Conservation (phyloP, 2,888 invertebrate genomes). For the Lutraria lutraria region DNA sequence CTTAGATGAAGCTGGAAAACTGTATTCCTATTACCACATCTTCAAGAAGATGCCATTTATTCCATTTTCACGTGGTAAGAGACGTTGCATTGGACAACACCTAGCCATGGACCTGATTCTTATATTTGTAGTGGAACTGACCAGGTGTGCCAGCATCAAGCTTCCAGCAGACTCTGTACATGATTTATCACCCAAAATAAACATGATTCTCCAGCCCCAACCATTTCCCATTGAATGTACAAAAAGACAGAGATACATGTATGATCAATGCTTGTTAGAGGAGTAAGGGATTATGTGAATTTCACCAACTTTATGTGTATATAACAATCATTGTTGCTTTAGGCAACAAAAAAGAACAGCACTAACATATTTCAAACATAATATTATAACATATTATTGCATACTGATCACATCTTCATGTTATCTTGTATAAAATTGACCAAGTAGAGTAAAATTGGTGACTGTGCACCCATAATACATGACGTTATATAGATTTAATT, state of each 20-base stretch:
- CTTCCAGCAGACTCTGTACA: slow-evolving; percentile 48
- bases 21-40: slow-evolving; percentile 50
- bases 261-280: neutral
- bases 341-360: no score
- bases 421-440: no score
- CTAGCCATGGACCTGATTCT: slow-evolving; percentile 65
- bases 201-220: slow-evolving; percentile 48
- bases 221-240: slow-evolving; percentile 38
- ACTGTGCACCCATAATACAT: no score
- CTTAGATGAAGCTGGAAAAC: slow-evolving; percentile 65
- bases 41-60: slow-evolving; percentile 66
- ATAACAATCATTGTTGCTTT: no score
- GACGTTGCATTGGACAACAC: slow-evolving; percentile 71
- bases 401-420: no score
- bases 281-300: no score
- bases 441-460: no score
- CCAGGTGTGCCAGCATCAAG: slow-evolving; percentile 44
- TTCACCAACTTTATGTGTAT: no score
- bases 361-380: no score
- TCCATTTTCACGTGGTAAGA: slow-evolving; percentile 72
- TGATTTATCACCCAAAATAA: slow-evolving; percentile 55
- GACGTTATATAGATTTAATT: no score
- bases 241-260: slow-evolving; percentile 5
- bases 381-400: no score
- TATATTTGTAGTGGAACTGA: slow-evolving; percentile 53